A percentile compares a stretch with the other conserved stretches of the same genome.
phyloP scores from a whole-genome alignment of 2,797 vertebrate species.

The Schizopygopsis pylzovi region DNA sequence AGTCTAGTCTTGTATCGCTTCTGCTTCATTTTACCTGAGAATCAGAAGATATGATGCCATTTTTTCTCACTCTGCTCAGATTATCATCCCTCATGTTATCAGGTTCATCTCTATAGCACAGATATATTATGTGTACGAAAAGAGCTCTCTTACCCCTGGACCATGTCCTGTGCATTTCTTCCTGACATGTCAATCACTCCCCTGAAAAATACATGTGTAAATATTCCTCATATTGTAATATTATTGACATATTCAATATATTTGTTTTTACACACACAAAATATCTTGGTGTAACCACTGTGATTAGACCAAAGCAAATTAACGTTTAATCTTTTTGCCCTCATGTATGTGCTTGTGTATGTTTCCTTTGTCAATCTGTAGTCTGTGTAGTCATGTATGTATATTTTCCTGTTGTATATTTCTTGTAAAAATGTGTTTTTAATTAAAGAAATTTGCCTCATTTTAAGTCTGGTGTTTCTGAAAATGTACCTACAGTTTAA shows the following conservation, averaged over 20 bases:
- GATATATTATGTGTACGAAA: conserved; percentile 31
- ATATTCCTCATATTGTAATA: conserved; percentile 76
- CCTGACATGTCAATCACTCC: conserved; percentile 51
- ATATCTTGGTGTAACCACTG: conserved; percentile 79
- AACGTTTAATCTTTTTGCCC: conserved; percentile 67
- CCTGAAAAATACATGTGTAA: conserved; percentile 70
- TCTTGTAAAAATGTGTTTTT: conserved; percentile 88
- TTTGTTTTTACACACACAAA: conserved; percentile 74
- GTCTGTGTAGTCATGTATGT: conserved; percentile 79
- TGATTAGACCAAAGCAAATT: conserved; percentile 93
- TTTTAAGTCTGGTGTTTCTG: conserved; percentile 38
- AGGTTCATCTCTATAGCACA: conserved; percentile 20
- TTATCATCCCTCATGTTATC: conserved; percentile 35
- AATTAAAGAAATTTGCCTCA: conserved; percentile 80
- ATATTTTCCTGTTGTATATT: conserved; percentile 89
- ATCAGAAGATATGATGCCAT: conserved; percentile 7
- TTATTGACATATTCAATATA: conserved; percentile 66
- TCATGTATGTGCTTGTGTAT: conserved; percentile 65
- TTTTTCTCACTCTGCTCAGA: conserved; percentile 15
- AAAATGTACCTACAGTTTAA: background rate
- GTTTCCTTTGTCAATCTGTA: conserved; percentile 71
- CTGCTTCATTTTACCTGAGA: background rate
- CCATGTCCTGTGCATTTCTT: conserved; percentile 52
- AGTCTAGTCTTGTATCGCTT: background rate
- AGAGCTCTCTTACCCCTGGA: conserved; percentile 50